phyloP scores from a whole-genome alignment of 92 coral and sea anemone species.

The Heteractis magnifica region DNA sequence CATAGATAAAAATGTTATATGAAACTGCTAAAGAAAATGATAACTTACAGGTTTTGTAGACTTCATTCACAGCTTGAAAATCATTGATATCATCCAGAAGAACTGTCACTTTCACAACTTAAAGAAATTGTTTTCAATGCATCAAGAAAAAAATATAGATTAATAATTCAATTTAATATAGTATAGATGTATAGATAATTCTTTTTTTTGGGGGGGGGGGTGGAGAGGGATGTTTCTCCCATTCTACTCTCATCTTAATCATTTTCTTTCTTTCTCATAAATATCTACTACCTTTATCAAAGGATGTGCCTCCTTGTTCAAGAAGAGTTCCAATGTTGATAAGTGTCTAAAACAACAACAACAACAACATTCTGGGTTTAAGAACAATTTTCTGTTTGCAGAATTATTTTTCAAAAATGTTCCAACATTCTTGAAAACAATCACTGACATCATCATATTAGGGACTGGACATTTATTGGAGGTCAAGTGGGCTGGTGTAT shows the following conservation, averaged over 20 bases:
- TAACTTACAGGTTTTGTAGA: slow-evolving; percentile 83
- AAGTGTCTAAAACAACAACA: slow-evolving; percentile 44
- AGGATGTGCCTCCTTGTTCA: slow-evolving; percentile 87
- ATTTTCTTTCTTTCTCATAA: not conserved
- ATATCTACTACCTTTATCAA: slow-evolving; percentile 67
- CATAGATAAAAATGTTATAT: too few species aligned
- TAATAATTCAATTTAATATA: not conserved
- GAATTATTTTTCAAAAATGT: too few species aligned
- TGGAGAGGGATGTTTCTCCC: too few species aligned
- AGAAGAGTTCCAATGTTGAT: slow-evolving; percentile 83
- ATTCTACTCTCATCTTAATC: too few species aligned
- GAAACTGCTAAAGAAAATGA: not conserved
- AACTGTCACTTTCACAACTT: slow-evolving; percentile 51
- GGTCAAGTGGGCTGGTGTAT: too few species aligned
- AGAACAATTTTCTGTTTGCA: too few species aligned
- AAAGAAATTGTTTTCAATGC: too few species aligned
- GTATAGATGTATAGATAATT: too few species aligned
- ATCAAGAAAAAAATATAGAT: not conserved
- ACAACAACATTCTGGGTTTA: too few species aligned
- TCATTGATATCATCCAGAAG: slow-evolving; percentile 12
- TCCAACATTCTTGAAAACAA: not conserved
- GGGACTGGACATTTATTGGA: too few species aligned
- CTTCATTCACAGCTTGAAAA: slow-evolving; percentile 7
- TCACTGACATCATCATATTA: not conserved
- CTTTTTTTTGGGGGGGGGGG: not conserved